phyloP scores from a whole-genome alignment of 30 jellyfish, hydroid and myxozoan species.

The Aurelia aurita region DNA sequence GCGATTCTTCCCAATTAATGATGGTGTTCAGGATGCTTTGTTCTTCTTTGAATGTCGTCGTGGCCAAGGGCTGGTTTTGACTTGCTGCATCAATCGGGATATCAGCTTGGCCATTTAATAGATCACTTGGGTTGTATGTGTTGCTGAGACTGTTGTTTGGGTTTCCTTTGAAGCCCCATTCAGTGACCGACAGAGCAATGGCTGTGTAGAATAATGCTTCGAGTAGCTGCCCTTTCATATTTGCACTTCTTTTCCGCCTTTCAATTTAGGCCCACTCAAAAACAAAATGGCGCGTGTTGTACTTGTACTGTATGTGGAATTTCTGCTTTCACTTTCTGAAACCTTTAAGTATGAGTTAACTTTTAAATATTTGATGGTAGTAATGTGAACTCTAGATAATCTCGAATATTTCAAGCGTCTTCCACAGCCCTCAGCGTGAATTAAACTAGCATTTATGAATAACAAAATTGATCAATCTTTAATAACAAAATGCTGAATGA shows the following conservation, averaged over 20 bases:
- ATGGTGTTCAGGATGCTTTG: constrained; percentile 44
- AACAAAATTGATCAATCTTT: not conserved
- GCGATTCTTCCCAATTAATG: constrained; percentile 61
- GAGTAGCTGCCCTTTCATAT: constrained; percentile 35
- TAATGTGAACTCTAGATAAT: too few species aligned
- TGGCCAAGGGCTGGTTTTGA: not conserved
- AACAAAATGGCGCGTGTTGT: not conserved
- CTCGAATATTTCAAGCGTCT: too few species aligned
- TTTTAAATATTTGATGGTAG: too few species aligned
- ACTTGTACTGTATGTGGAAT: too few species aligned
- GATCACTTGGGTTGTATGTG: constrained; percentile 23
- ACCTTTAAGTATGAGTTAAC: too few species aligned
- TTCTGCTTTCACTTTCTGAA: too few species aligned
- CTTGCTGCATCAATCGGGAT: not conserved
- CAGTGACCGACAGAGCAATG: constrained; percentile 25
- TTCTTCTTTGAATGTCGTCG: constrained; percentile 32
- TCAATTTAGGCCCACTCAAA: not conserved
- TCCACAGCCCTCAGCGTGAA: too few species aligned
- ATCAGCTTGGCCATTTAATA: constrained; percentile 6
- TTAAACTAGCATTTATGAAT: too few species aligned
- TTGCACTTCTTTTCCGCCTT: not conserved
- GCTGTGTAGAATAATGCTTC: constrained; percentile 49
- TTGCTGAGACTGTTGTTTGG: constrained; percentile 1
- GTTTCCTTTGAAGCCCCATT: constrained; percentile 42
- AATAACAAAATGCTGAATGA: constrained; percentile 52